Evolutionary conservation across 2,888 invertebrate genomes (phyloP), one percentile per base, ranked within the genome.

Genomic region (Amphipyra berbera): DNA sequence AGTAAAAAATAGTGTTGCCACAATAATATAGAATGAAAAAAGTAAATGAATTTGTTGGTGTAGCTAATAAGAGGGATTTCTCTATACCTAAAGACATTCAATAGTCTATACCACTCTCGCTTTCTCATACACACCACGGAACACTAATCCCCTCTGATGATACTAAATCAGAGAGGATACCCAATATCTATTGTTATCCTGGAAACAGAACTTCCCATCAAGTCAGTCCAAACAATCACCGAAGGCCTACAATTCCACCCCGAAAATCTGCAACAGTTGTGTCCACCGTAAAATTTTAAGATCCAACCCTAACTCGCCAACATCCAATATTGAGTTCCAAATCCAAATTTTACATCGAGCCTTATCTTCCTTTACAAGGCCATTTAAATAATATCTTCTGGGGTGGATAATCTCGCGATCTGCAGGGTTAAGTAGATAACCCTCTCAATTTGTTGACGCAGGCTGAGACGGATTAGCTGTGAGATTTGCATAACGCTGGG

Each of bases 341-440:
- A 68, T 63, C 46, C 30, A 58, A 61, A 71, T 64, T 75, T 74
- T 67, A 64, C 58, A 55, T 21, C 41, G n/a, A 42, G 21, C 46
- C 52, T 73, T 76, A 61, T 65, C 66, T 74, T 42, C 40, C 47
- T 41, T 71, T 15, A 52, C 50, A 52, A 40, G 30, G 45, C 33
- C 59, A 77, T 74, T 74, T 69, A 73, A 77, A 73, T 73, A 73
- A 77, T 73, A 73, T 74, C 74, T 73, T 60, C 46, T 27, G 14
- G 15, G 46, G n/a, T 35, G 45, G 64, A 66, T 77, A 74, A 69
- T 62, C 61, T 60, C 42, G 49, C 42, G 62, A 65, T 75, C 54
- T 60, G 45, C 41, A 21, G 52, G 60, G 50, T 65, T 65, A 69
- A 69, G 65, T 55, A 44, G 40, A 13, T 55, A 68, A 68, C 50